Conservation (phyloP, 2,113 vertebrate genomes). For the Malurus melanocephalus region DNA sequence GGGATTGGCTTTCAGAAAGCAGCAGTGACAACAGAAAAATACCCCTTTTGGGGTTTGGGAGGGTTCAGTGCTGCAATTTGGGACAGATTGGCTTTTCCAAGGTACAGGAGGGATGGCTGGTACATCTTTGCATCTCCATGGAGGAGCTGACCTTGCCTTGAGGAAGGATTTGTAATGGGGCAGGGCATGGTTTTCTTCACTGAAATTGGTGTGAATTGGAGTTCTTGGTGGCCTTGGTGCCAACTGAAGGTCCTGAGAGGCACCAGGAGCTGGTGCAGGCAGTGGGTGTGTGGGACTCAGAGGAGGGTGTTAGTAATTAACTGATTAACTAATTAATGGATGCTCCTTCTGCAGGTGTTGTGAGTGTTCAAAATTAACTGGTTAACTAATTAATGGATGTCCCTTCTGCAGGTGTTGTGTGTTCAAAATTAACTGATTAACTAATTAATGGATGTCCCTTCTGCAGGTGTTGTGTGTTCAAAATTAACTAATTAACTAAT, state of each 20-base stretch:
- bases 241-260: fast-evolving
- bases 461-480: constrained; percentile 89
- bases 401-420: constrained; percentile 84
- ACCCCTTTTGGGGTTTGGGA: neutral
- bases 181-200: fast-evolving
- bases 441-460: neutral
- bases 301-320: neutral
- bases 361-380: constrained; percentile 80
- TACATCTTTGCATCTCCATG: neutral
- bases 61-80: neutral
- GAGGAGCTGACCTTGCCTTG: fast-evolving
- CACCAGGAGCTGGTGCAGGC: fast-evolving
- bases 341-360: constrained; percentile 80
- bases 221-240: neutral
- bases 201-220: fast-evolving
- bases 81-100: neutral
- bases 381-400: fast-evolving
- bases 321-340: fast-evolving
- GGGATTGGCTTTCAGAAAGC: neutral
- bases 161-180: fast-evolving
- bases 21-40: neutral
- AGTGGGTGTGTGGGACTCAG: neutral
- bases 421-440: constrained; percentile 54
- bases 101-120: neutral
- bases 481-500: constrained; percentile 47